These are phyloP conservation scores for Epinotia demarniana DNA, from an alignment of 2,888 invertebrate genomes.

Conservation along the genomic window DNA sequence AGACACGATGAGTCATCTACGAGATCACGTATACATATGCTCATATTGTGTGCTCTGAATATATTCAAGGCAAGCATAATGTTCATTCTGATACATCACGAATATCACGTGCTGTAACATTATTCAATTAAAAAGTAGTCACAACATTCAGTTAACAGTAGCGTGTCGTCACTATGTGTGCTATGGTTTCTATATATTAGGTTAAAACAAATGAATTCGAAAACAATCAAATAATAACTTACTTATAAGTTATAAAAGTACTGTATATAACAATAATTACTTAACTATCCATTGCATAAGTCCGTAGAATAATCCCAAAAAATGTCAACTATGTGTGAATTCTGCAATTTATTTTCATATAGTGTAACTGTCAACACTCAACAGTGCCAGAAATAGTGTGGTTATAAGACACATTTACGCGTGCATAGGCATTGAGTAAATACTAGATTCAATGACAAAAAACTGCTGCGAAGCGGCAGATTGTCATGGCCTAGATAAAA, in stretches of 20 bases:
- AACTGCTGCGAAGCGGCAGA: neutral
- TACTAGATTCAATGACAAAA: slow-evolving; percentile 7
- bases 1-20: too few species aligned
- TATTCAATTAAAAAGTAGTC: neutral
- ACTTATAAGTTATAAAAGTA: too few species aligned
- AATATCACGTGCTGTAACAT: neutral
- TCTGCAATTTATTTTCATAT: slow-evolving; percentile 4
- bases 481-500: slow-evolving; percentile 14
- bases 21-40: too few species aligned
- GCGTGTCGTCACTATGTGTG: too few species aligned
- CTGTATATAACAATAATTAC: too few species aligned
- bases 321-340: neutral
- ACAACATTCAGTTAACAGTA: too few species aligned
- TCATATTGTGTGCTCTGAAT: neutral
- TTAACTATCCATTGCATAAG: too few species aligned
- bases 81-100: neutral
- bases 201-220: neutral
- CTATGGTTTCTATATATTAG: too few species aligned
- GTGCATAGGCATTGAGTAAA: neutral
- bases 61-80: neutral
- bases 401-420: slow-evolving; percentile 8
- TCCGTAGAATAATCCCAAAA: neutral
- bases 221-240: neutral
- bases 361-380: neutral
- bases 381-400: neutral